Evolutionary conservation across 2,888 invertebrate genomes (phyloP), one percentile per base, ranked within the genome.

Genomic region (Lasioglossum morio): DNA sequence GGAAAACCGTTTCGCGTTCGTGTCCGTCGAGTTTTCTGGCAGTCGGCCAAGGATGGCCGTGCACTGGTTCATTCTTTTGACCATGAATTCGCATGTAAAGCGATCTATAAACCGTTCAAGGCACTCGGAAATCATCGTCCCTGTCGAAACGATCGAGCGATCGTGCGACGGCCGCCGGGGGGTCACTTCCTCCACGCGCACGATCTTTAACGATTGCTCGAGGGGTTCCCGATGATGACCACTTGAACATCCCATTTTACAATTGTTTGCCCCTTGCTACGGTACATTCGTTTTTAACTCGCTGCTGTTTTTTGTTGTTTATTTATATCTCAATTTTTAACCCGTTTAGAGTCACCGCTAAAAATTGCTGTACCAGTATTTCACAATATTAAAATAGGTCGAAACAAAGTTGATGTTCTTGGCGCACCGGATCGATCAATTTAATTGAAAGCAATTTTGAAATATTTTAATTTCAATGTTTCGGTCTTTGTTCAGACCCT

Each of bases 31-130:
- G 30, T 23, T 75, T 4, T 23, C 48, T 89, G 88, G 89, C 90
- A 88, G 88, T 90, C 57, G 88, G 90, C 88, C 89, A 89, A 88
- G 88, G 86, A 86, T 80, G 48, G 78, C 10, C 10, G 69, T 23
- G 4, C n/a, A 53, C 34, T n/a, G 3, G 69, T 69, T 69, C 69
- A 34, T 69, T 76, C 72, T 79, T 89, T 74, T 72, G 89, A 69
- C 89, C 90, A 75, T 87, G 86, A 89, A 89, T 84, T 82, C 78
- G 46, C 72, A 73, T 60, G 23, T n/a, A 10, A n/a, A 53, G 60
- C 60, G 72, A 78, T 83, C 75, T 77, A 63, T 37, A 78, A 60
- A 69, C 34, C 34, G 30, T 27, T 27, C 63, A 16, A 30, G 30
- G 27, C 14, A 27, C 27, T 60, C 5, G 60, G 60, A 60, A 60